Evolutionary conservation across 2,888 invertebrate genomes (phyloP), one percentile per base, ranked within the genome.

Genomic region (Celastrina argiolus): DNA sequence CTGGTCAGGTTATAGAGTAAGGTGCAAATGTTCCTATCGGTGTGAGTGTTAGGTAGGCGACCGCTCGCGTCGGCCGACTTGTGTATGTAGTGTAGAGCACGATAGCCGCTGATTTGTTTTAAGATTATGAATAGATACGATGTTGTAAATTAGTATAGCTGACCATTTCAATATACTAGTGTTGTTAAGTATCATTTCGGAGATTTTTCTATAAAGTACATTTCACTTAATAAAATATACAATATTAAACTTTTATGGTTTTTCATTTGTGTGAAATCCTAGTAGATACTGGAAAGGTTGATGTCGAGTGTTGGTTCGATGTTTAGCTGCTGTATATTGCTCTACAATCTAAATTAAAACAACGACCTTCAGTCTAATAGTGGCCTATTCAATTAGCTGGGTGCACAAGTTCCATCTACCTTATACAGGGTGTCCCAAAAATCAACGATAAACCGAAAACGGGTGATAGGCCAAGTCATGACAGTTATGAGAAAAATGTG

Each of bases 21-120:
- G 90, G 88, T 87, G 88, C 83, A 88, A 89, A 91, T 89, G 90
- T 91, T 91, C 90, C 90, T 91, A 91, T 87, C 87, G 82, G 81
- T 87, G 87, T 85, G 77, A 81, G 81, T 83, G 80, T 74, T 61
- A 22, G 18, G 69, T 73, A 68, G 66, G 69, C 67, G 36, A 26
- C 18, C 16, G 45, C 51, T 18, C 22, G 51, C 22, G 16, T 22
- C 22, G 18, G 2, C 7, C 10, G 31, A 58, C 28, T 28, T 26
- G 26, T 7, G 56, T 58, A 34, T 18, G 59, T 59, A 59, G 59
- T n/a, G 2, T 16, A 16, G 31, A 16, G 16, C 10, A 34, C 59
- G 59, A 10, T 31, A 61, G 39, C 61, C 36, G 18, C 36, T 16
- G 59, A 75, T 75, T 71, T 69, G 72, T 66, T 61, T 67, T 68